Evolutionary conservation across 2,888 invertebrate genomes (phyloP).

Genomic region (Anaspis maculata): DNA sequence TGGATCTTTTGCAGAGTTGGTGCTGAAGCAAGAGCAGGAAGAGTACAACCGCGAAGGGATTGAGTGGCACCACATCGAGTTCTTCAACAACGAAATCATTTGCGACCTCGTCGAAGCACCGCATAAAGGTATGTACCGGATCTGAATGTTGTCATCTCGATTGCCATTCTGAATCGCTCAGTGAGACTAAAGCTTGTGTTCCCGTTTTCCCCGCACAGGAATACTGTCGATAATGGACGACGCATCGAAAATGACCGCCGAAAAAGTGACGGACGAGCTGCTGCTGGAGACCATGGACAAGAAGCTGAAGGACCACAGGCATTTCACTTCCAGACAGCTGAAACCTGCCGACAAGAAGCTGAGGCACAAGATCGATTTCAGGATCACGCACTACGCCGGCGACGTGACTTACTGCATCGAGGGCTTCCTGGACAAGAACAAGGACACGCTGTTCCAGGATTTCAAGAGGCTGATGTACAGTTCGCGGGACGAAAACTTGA

Average conservation of each 20-base stretch:
- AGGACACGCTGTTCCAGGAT: slow-evolving; percentile 93
- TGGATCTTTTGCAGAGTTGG: slow-evolving; percentile 78
- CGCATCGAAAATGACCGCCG: slow-evolving; percentile 85
- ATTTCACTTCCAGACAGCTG: slow-evolving; percentile 82
- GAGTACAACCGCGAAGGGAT: slow-evolving; percentile 95
- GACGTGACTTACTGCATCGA: slow-evolving; percentile 85
- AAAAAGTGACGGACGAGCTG: slow-evolving; percentile 78
- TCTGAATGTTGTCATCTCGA: slow-evolving; percentile 62
- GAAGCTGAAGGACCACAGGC: slow-evolving; percentile 74
- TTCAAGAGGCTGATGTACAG: slow-evolving; percentile 87
- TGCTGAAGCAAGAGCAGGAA: slow-evolving; percentile 96
- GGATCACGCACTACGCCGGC: slow-evolving; percentile 91
- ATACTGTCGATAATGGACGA: slow-evolving; percentile 90
- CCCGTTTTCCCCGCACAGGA: too few relatives aligned
- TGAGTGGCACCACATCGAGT: slow-evolving; percentile 88
- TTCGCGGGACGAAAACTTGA: slow-evolving; percentile 68
- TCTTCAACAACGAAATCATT: slow-evolving; percentile 94
- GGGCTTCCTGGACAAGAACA: slow-evolving; percentile 96
- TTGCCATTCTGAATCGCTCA: too few relatives aligned
- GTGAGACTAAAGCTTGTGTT: not conserved
- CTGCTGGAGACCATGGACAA: slow-evolving; percentile 90
- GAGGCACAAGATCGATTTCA: slow-evolving; percentile 67
- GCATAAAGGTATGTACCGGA: too few relatives aligned
- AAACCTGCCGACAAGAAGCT: slow-evolving; percentile 75
- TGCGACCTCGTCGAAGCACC: slow-evolving; percentile 93